phyloP scores from a whole-genome alignment of 2,888 invertebrate species.

The Cataglyphis cursor region DNA sequence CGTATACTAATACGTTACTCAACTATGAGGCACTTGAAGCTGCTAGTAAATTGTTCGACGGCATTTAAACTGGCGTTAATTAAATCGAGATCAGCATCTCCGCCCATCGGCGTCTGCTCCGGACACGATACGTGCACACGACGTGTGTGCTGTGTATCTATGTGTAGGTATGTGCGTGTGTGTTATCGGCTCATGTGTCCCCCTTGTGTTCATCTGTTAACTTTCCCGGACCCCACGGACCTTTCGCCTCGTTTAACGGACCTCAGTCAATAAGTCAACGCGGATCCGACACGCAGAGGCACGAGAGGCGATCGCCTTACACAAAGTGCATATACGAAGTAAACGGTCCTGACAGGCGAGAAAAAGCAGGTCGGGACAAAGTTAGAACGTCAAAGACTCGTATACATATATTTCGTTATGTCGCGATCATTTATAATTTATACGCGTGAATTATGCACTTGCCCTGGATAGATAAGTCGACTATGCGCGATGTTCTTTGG shows the following conservation, averaged over 20 bases:
- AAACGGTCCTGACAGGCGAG: constrained; percentile 25
- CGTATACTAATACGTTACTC: neutral
- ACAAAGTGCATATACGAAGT: neutral
- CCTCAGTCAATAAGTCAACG: constrained; percentile 52
- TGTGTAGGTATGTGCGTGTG: constrained; percentile 43
- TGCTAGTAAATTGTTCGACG: constrained; percentile 25
- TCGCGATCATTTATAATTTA: constrained; percentile 18
- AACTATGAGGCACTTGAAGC: neutral
- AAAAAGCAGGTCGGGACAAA: constrained; percentile 39
- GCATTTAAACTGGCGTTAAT: constrained; percentile 61
- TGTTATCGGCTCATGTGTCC: constrained; percentile 34
- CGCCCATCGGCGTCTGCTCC: constrained; percentile 3
- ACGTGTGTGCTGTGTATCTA: neutral
- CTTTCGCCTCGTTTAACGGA: constrained; percentile 53
- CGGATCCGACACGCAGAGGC: constrained; percentile 3
- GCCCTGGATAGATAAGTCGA: constrained; percentile 4
- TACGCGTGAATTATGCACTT: constrained; percentile 38
- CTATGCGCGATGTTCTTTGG: neutral
- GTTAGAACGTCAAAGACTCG: constrained; percentile 12
- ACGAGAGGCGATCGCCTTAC: constrained; percentile 1
- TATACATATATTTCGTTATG: constrained; percentile 15
- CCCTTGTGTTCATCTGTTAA: constrained; percentile 58
- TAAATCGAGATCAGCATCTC: constrained; percentile 62
- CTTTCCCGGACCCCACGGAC: constrained; percentile 54
- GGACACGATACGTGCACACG: constrained; percentile 33